Evolutionary conservation across 2,113 vertebrate genomes (phyloP), one percentile per base, ranked within the genome.

Genomic region (Corvus cornix): DNA sequence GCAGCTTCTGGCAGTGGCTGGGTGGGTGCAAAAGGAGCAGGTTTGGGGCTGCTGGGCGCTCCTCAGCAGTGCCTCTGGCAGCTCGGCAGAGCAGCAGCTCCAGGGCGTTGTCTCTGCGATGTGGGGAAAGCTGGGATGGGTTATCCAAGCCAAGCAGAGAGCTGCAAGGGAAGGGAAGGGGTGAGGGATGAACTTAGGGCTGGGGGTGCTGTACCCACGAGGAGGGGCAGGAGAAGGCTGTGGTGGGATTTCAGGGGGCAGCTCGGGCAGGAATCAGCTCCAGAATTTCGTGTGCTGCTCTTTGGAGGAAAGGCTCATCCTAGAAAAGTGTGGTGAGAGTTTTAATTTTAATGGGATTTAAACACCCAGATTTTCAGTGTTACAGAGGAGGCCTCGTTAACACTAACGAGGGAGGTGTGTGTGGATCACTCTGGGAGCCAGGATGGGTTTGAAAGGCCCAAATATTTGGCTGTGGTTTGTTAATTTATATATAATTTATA

Each of bases 101-200:
- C 60, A 7, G 74, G 51, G 15, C 2, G 6, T 0, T 30, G 41
- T 7, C 31, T 4, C 2, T 9, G 77, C 49, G 66, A 5, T 6
- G 16, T 15, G 4, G 17, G 56, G 51, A 7, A 3, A 13, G 11
- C 18, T 4, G 9, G 69, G 62, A 13, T 39, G 37, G 27, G 76
- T 2, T 2, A 9, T 33, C 44, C 56, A 3, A 11, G 51, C 51
- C 2, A 1, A 16, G 72, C 51, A 44, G 18, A 27, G 30, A n/a
- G 12, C 2, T 23, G 48, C 1, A 24, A 39, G 66, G 46, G 51
- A 48, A 39, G 44, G 14, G 23, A 37, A 58, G 44, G 11, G 23
- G 19, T 13, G 19, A 10, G 52, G 53, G 79, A 8, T 51, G 59
- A 26, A 27, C 43, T 12, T 2, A 15, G 14, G 70, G 80, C 55